These are phyloP conservation scores for Metopia argyrocephala DNA, from an alignment of 2,888 invertebrate genomes.

Conservation along the genomic window DNA sequence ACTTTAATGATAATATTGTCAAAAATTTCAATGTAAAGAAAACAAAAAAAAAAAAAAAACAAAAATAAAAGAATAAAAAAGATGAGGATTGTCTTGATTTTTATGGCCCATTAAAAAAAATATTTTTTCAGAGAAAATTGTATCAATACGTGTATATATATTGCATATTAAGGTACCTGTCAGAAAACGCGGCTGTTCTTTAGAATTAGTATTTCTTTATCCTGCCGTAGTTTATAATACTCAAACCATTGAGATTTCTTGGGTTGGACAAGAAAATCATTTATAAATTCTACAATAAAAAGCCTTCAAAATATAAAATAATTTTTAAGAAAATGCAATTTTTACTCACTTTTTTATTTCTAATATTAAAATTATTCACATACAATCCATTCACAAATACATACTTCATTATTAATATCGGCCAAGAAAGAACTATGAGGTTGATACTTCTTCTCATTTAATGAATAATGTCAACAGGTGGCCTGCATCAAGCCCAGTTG, in stretches of 20 bases:
- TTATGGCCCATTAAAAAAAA: too few relatives aligned
- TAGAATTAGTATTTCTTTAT: slow-evolving; percentile 83
- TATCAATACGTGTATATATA: neutral
- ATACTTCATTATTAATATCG: slow-evolving; percentile 96
- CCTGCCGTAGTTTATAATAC: slow-evolving; percentile 93
- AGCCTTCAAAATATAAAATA: slow-evolving; percentile 81
- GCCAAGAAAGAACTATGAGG: slow-evolving; percentile 90
- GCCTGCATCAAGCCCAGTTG: slow-evolving; percentile 92
- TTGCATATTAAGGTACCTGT: slow-evolving; percentile 85
- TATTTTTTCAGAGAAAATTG: neutral
- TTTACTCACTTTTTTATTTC: neutral
- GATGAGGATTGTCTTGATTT: too few relatives aligned
- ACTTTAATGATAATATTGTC: too few relatives aligned
- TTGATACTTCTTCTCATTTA: slow-evolving; percentile 88
- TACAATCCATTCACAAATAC: slow-evolving; percentile 85
- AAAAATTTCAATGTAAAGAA: too few relatives aligned
- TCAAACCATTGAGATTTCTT: slow-evolving; percentile 97
- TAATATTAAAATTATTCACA: slow-evolving; percentile 84
- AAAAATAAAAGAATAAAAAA: too few relatives aligned
- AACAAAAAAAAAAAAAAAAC: too few relatives aligned
- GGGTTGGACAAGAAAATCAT: slow-evolving; percentile 96
- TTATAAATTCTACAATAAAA: slow-evolving; percentile 92
- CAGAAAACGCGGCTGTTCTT: slow-evolving; percentile 86
- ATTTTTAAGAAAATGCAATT: too few relatives aligned
- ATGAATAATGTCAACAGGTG: slow-evolving; percentile 99